Evolutionary conservation across 1,140 invertebrate species (phyloP).

Genomic region (Drosophila erecta): DNA sequence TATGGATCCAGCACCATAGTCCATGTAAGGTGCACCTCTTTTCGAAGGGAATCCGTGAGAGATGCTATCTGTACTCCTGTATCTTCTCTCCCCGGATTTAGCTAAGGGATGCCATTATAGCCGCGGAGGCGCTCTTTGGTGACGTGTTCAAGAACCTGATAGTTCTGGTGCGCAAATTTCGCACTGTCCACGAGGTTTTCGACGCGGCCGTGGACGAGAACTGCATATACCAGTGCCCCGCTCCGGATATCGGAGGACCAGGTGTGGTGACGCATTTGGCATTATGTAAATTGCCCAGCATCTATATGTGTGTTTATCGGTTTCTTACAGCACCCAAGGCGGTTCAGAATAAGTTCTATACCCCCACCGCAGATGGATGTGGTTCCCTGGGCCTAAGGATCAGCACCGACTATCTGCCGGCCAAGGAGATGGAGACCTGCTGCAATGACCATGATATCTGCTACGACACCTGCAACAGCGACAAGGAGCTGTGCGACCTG

Average conservation of each 20-base stretch:
- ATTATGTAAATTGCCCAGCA: slow-evolving; percentile 60
- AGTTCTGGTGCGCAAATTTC: slow-evolving; percentile 91
- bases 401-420: slow-evolving; percentile 90
- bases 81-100: slow-evolving; percentile 7
- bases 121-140: slow-evolving; percentile 91
- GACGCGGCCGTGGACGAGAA: slow-evolving; percentile 93
- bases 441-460: slow-evolving; percentile 95
- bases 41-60: background rate
- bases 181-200: slow-evolving; percentile 91
- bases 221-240: slow-evolving; percentile 91
- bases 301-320: slow-evolving; percentile 3
- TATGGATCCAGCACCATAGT: slow-evolving; percentile 90
- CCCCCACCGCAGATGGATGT: slow-evolving; percentile 91
- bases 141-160: slow-evolving; percentile 91
- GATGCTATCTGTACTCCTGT: slow-evolving; percentile 15
- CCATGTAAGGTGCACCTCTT: slow-evolving; percentile 82
- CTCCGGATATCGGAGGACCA: slow-evolving; percentile 85
- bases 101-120: slow-evolving; percentile 90
- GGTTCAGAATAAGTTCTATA: slow-evolving; percentile 90
- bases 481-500: slow-evolving; percentile 94
- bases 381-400: slow-evolving; percentile 91
- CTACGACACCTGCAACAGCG: slow-evolving; percentile 94
- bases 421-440: slow-evolving; percentile 92
- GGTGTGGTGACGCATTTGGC: slow-evolving; percentile 54
- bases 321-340: slow-evolving; percentile 87